Evolutionary conservation across 1,140 invertebrate genomes (phyloP).

Genomic region (Zaprionus taronus): DNA sequence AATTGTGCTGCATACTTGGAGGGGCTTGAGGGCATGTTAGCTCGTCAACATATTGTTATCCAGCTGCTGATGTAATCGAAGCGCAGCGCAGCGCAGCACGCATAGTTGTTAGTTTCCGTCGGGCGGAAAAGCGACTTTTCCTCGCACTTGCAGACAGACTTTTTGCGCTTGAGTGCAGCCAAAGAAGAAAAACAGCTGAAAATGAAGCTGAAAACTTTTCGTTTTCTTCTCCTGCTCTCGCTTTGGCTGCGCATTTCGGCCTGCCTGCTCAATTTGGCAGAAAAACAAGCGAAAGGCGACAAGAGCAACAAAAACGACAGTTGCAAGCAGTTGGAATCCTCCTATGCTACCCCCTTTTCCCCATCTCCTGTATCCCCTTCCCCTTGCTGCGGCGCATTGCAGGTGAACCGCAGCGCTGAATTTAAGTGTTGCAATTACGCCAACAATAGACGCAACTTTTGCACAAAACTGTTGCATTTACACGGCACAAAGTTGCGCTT

Average conservation of each 20-base stretch:
- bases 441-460: constrained; percentile 42
- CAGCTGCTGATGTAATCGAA: constrained; percentile 30
- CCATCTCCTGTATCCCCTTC: not conserved
- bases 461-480: constrained; percentile 45
- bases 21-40: constrained; percentile 8
- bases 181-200: constrained; percentile 5
- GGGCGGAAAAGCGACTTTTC: constrained; percentile 37
- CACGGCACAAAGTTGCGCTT: constrained; percentile 31
- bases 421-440: constrained; percentile 47
- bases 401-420: constrained; percentile 20
- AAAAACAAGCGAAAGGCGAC: not conserved
- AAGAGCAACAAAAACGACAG: not conserved
- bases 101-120: constrained; percentile 23
- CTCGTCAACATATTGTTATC: constrained; percentile 38
- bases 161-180: constrained; percentile 25
- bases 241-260: constrained; percentile 5
- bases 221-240: not conserved
- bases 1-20: constrained; percentile 11
- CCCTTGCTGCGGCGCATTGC: not conserved
- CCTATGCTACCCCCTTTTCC: not conserved
- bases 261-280: constrained; percentile 20
- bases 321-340: not conserved
- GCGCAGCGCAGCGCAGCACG: not conserved
- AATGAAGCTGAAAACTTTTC: not conserved
- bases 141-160: constrained; percentile 14